These are phyloP conservation scores for Epinotia nisella DNA, from an alignment of 2,888 invertebrate species.

Conservation along the genomic window DNA sequence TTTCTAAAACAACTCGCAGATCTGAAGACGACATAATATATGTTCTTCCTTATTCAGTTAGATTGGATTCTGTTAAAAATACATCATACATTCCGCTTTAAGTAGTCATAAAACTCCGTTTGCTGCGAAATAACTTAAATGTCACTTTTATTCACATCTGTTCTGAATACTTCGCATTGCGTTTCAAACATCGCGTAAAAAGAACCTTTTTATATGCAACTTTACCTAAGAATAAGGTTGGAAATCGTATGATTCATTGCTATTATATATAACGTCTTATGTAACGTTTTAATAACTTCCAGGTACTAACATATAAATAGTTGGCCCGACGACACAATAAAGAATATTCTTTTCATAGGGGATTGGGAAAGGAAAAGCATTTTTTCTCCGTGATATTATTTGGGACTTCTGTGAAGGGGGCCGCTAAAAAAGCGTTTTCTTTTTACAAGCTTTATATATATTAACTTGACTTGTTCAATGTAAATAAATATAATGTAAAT, in stretches of 20 bases:
- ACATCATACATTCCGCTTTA: neutral
- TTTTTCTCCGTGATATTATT: slow-evolving; percentile 10
- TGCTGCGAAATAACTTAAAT: neutral
- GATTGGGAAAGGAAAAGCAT: slow-evolving; percentile 6
- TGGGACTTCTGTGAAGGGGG: slow-evolving; percentile 2
- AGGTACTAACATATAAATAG: slow-evolving; percentile 15
- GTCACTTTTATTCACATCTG: slow-evolving; percentile 16
- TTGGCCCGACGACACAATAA: slow-evolving; percentile 9
- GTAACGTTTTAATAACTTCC: slow-evolving; percentile 26
- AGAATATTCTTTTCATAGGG: neutral
- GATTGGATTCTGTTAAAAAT: neutral
- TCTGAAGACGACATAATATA: neutral
- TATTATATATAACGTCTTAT: neutral
- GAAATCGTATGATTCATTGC: neutral
- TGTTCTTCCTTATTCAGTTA: neutral
- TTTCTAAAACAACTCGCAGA: neutral
- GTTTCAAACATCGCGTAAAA: slow-evolving; percentile 20
- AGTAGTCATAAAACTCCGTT: neutral
- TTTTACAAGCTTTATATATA: too few relatives aligned
- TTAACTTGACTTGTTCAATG: too few relatives aligned
- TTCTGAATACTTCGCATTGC: slow-evolving; percentile 8
- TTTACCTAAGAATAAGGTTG: neutral
- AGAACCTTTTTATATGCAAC: neutral
- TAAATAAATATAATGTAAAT: too few relatives aligned
- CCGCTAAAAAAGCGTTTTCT: neutral